Conservation (phyloP, 2,888 invertebrate species). For the Hybos culiciformis region DNA sequence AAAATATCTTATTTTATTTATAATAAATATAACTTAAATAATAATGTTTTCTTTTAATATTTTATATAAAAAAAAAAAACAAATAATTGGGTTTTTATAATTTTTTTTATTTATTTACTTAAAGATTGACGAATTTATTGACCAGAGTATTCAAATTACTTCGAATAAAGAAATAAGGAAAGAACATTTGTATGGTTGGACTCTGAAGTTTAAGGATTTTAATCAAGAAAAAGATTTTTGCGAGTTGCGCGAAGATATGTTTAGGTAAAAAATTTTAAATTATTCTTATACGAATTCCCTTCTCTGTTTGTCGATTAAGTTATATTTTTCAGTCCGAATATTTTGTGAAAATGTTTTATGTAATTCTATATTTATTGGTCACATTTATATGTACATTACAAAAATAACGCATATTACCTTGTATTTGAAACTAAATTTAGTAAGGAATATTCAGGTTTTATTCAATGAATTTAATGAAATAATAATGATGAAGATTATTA, state of each 20-base stretch:
- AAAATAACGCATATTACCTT: too few relatives aligned
- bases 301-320: not conserved
- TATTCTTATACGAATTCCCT: conserved; percentile 4
- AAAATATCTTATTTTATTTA: not conserved
- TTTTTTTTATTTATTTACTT: conserved; percentile 4
- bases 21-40: not conserved
- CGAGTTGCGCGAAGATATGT: conserved; percentile 78
- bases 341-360: too few relatives aligned
- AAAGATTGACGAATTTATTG: conserved; percentile 66
- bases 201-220: conserved; percentile 70
- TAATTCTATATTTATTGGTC: too few relatives aligned
- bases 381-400: too few relatives aligned
- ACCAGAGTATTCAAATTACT: conserved; percentile 75
- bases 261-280: conserved; percentile 42
- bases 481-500: not conserved
- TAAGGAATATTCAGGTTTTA: too few relatives aligned
- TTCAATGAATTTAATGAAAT: not conserved
- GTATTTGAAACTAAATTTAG: too few relatives aligned
- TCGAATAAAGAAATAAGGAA: conserved; percentile 78
- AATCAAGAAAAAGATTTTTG: conserved; percentile 76
- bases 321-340: too few relatives aligned
- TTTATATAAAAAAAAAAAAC: not conserved
- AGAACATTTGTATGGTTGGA: conserved; percentile 76
- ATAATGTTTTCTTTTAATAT: too few relatives aligned
- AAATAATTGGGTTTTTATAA: not conserved